phyloP scores from a whole-genome alignment of 2,113 vertebrate genomes.

The Paracyprichromis sp. region DNA sequence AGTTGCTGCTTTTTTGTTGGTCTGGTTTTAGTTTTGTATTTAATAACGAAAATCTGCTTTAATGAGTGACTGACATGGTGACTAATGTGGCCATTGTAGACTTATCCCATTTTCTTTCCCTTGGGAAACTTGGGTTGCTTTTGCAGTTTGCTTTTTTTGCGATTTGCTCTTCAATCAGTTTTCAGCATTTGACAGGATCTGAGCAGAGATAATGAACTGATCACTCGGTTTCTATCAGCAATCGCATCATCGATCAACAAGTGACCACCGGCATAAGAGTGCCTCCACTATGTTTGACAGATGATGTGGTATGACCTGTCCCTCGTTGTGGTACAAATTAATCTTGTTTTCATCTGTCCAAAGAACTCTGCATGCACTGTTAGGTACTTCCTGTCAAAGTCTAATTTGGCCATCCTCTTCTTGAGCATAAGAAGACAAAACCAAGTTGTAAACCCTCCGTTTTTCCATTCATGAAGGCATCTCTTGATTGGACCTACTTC shows the following conservation, averaged over 20 bases:
- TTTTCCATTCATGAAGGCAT: background rate
- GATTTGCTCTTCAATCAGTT: background rate
- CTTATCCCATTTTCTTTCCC: background rate
- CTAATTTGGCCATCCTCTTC: background rate
- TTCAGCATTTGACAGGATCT: background rate
- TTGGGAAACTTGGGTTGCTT: background rate
- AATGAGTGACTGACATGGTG: background rate
- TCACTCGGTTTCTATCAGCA: background rate
- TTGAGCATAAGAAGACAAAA: background rate
- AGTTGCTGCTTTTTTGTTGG: background rate
- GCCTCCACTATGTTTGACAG: background rate
- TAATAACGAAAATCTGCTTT: background rate
- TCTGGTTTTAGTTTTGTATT: background rate
- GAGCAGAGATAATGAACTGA: background rate
- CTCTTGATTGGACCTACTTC: background rate
- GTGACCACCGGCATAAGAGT: background rate
- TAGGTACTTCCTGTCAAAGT: background rate
- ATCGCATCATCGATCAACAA: background rate
- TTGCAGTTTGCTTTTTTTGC: background rate
- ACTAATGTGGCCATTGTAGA: background rate
- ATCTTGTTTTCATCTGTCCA: background rate
- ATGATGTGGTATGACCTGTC: background rate
- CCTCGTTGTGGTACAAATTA: background rate
- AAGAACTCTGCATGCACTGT: background rate
- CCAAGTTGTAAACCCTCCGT: background rate